These are phyloP conservation scores for Formica selysi DNA, from an alignment of 1,140 invertebrate species.

Conservation along the genomic window DNA sequence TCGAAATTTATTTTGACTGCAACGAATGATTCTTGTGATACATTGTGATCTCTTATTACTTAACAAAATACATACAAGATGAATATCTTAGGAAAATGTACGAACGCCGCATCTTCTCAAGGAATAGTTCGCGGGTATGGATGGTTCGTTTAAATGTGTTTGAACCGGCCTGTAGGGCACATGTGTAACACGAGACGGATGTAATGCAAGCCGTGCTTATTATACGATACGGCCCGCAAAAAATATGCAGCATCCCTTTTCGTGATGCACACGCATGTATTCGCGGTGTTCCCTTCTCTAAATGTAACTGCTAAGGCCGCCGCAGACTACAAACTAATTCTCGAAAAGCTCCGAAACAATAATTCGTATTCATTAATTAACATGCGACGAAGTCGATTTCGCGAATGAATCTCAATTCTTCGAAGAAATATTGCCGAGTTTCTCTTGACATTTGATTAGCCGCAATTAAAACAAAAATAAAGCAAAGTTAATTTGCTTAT, in stretches of 20 bases:
- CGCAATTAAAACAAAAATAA: no score
- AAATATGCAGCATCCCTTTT: conserved; percentile 76
- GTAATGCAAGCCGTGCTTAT: conserved; percentile 83
- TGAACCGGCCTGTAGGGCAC: conserved; percentile 74
- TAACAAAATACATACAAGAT: background rate
- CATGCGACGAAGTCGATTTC: no score
- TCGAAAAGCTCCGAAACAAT: background rate
- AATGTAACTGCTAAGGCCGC: background rate
- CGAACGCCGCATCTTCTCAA: background rate
- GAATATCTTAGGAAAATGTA: background rate
- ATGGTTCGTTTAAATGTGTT: conserved; percentile 58
- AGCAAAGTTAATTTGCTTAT: no score
- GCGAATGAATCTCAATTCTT: no score
- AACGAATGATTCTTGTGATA: background rate
- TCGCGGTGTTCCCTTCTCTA: background rate
- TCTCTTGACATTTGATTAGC: no score
- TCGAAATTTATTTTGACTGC: background rate
- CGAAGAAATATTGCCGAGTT: no score
- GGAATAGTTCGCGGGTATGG: conserved; percentile 46
- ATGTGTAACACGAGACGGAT: conserved; percentile 83
- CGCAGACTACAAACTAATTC: background rate
- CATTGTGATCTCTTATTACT: background rate
- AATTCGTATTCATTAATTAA: background rate
- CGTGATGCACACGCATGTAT: background rate
- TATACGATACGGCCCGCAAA: conserved; percentile 80